These are phyloP conservation scores for Paradisaea rubra DNA, from an alignment of 2,113 vertebrate genomes.

Conservation along the genomic window DNA sequence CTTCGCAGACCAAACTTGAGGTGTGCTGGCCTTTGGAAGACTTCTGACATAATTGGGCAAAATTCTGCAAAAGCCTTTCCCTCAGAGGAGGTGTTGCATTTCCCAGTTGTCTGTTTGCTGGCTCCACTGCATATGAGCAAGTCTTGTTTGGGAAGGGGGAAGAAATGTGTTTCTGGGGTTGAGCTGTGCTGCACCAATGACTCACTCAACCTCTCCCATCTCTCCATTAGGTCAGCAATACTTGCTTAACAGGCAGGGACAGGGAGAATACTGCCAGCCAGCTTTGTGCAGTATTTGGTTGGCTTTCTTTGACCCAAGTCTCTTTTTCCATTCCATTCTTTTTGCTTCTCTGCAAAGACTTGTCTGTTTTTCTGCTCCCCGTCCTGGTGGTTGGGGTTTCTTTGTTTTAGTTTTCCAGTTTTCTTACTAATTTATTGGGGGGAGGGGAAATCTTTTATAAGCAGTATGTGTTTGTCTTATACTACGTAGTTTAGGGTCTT, in stretches of 20 bases:
- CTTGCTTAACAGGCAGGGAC: neutral
- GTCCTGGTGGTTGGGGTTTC: neutral
- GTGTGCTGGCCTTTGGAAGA: neutral
- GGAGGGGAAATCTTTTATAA: accelerated
- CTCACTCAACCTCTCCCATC: slow-evolving; percentile 4
- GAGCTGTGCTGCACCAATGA: neutral
- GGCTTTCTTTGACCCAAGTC: neutral
- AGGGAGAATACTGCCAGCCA: neutral
- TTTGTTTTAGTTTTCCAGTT: neutral
- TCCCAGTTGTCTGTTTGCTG: neutral
- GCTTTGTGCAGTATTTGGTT: neutral
- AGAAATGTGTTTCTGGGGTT: neutral
- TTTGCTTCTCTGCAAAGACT: neutral
- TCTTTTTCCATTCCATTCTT: neutral
- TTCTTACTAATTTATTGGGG: neutral
- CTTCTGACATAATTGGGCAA: neutral
- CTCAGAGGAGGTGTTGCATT: neutral
- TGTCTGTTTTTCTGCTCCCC: neutral
- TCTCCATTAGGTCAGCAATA: neutral
- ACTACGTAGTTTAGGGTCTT: neutral
- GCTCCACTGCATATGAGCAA: neutral
- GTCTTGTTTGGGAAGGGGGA: neutral
- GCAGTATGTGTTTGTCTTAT: neutral
- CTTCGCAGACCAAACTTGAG: neutral
- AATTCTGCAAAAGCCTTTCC: neutral